Conservation (phyloP, 2,113 vertebrate species). For the Recurvirostra avosetta region DNA sequence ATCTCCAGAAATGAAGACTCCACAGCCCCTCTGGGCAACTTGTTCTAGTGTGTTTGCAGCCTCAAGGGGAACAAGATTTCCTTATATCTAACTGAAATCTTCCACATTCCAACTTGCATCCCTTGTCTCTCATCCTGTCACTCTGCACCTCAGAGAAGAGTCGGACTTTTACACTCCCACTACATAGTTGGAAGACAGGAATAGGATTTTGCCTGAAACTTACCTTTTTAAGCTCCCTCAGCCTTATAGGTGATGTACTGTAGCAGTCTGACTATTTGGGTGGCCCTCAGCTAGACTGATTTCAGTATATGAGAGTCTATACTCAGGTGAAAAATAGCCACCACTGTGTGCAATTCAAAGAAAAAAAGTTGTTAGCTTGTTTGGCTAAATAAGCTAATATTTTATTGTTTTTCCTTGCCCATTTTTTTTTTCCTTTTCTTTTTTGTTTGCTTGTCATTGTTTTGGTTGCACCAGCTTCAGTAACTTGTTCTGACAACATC, state of each 20-base stretch:
- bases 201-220: background rate
- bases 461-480: background rate
- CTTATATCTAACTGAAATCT: rapidly evolving
- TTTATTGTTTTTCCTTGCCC: background rate
- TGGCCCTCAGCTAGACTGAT: background rate
- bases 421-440: background rate
- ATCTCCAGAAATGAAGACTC: background rate
- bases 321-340: background rate
- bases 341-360: background rate
- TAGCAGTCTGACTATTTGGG: background rate
- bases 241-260: background rate
- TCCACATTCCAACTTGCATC: background rate
- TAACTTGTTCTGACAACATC: background rate
- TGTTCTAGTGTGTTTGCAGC: background rate
- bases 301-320: background rate
- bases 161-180: background rate
- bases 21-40: background rate
- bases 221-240: background rate
- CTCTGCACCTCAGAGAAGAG: background rate
- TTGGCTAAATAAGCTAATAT: background rate
- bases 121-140: background rate
- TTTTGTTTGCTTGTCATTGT: rapidly evolving
- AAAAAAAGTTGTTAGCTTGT: background rate
- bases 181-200: background rate
- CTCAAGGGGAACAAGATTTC: background rate